Evolutionary conservation across 2,888 invertebrate species (phyloP).

Genomic region (Entomobrya multifasciata): DNA sequence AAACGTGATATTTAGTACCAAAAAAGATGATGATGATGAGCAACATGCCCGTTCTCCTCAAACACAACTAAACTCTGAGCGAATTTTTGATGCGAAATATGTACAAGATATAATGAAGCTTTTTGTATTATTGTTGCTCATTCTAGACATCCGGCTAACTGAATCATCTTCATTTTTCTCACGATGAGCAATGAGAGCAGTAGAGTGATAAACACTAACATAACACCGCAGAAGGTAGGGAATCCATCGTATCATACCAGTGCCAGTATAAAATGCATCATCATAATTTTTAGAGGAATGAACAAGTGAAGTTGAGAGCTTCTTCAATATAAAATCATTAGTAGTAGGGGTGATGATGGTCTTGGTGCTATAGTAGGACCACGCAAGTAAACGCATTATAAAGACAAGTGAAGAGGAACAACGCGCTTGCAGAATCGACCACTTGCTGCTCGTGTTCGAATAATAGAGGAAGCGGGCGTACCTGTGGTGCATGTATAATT

Average conservation of each 20-base stretch:
- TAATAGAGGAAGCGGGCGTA: background rate
- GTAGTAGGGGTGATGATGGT: conserved; percentile 18
- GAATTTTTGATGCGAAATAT: background rate
- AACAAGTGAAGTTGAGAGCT: too few relatives aligned
- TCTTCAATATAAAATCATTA: background rate
- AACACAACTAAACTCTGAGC: too few relatives aligned
- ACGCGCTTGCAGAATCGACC: conserved; percentile 46
- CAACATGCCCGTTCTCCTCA: conserved; percentile 3
- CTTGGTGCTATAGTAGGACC: background rate
- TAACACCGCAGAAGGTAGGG: too few relatives aligned
- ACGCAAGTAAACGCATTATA: conserved; percentile 30
- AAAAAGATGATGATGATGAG: too few relatives aligned
- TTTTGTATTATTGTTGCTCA: conserved; percentile 8
- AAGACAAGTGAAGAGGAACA: conserved; percentile 54
- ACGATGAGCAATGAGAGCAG: conserved; percentile 72
- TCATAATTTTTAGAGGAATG: too few relatives aligned
- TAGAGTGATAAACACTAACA: background rate
- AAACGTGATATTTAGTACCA: too few relatives aligned
- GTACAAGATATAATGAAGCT: background rate
- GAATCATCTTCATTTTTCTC: conserved; percentile 69
- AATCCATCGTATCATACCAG: background rate
- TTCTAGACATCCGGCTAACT: conserved; percentile 69
- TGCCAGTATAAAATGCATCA: conserved; percentile 13
- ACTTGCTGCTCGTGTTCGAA: conserved; percentile 25
- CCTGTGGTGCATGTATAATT: conserved; percentile 7